A percentile compares a stretch with the other conserved stretches of the same genome.
phyloP scores from a whole-genome alignment of 2,888 invertebrate species.

The Syrista parreyssii region DNA sequence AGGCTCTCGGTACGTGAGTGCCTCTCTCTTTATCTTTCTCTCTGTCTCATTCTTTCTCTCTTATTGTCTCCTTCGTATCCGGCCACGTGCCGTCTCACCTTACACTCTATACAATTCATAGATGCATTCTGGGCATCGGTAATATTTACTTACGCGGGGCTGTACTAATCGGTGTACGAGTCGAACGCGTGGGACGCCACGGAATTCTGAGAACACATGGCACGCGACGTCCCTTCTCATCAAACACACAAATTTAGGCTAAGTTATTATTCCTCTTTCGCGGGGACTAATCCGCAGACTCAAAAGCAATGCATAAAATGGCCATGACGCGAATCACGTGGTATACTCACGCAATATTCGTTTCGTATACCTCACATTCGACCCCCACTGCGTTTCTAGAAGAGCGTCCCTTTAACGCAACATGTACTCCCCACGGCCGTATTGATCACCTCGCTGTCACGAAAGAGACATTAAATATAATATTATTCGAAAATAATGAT shows the following conservation, averaged over 20 bases:
- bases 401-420: constrained; percentile 33
- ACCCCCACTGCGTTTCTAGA: not conserved
- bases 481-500: not conserved
- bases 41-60: not conserved
- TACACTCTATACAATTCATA: not conserved
- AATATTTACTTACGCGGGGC: not conserved
- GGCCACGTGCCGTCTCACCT: not conserved
- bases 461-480: not conserved
- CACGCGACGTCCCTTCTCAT: not conserved
- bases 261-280: not conserved
- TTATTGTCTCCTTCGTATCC: not conserved
- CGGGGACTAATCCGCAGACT: not conserved
- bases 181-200: not conserved
- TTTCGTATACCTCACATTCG: not conserved
- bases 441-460: constrained; percentile 37
- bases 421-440: constrained; percentile 39
- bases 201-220: not conserved
- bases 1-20: not conserved
- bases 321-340: not conserved
- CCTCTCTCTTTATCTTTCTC: not conserved
- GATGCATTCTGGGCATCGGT: not conserved
- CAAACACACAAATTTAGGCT: not conserved
- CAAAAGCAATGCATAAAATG: not conserved
- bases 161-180: not conserved
- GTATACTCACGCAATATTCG: not conserved